phyloP scores from a whole-genome alignment of 1,140 invertebrate genomes.

The Rhysida immarginata region DNA sequence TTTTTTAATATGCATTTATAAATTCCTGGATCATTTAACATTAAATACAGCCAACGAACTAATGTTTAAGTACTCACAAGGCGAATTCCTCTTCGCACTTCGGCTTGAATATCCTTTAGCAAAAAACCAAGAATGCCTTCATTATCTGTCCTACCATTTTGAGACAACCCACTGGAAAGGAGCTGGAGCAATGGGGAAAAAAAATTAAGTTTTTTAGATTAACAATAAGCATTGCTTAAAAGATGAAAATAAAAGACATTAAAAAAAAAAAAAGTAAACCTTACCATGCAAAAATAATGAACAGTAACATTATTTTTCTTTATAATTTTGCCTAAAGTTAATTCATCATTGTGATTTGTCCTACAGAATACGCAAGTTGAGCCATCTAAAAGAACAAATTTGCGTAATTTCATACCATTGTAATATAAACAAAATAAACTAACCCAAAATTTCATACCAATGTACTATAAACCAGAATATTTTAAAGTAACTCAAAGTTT shows the following conservation, averaged over 20 bases:
- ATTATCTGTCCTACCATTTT: slow-evolving; percentile 39
- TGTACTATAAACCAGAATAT: too few species aligned
- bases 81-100: slow-evolving; percentile 37
- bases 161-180: slow-evolving; percentile 43
- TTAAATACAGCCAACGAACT: too few species aligned
- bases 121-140: slow-evolving; percentile 49
- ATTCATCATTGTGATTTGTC: background rate
- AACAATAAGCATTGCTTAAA: slow-evolving; percentile 3
- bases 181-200: slow-evolving; percentile 28
- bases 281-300: slow-evolving; percentile 40
- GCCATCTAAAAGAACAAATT: too few species aligned
- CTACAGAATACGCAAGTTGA: too few species aligned
- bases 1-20: slow-evolving; percentile 14
- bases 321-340: slow-evolving; percentile 32
- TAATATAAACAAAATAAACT: too few species aligned
- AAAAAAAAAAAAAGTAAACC: slow-evolving; percentile 4
- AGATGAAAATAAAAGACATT: slow-evolving; percentile 1
- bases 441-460: too few species aligned
- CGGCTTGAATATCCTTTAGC: slow-evolving; percentile 39
- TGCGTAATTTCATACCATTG: too few species aligned
- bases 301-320: slow-evolving; percentile 31
- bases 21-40: slow-evolving; percentile 33
- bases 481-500: too few species aligned
- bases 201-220: background rate
- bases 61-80: too few species aligned